Conservation (phyloP, 2,888 invertebrate species). For the Tipula vernalis region DNA sequence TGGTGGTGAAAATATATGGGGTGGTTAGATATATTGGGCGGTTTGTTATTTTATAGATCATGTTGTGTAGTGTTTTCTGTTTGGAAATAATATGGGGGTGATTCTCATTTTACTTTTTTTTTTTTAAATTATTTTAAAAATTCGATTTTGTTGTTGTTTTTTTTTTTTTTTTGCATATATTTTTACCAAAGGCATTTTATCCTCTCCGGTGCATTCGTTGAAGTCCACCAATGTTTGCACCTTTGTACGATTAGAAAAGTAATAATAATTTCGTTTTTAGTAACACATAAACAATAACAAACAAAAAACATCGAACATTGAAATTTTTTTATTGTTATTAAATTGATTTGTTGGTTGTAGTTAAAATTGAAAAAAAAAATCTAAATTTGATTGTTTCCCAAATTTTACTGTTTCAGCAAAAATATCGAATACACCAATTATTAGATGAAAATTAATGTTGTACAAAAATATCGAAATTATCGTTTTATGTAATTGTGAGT, state of each 20-base stretch:
- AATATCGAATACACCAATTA: not conserved
- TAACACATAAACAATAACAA: not conserved
- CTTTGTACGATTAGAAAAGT: conserved; percentile 33
- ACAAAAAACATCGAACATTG: not conserved
- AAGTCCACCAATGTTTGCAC: conserved; percentile 81
- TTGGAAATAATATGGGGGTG: not conserved
- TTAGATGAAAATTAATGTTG: not conserved
- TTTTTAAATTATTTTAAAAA: not conserved
- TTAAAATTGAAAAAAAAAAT: not conserved
- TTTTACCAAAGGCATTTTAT: conserved; percentile 82
- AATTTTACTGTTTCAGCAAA: not conserved
- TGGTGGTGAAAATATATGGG: not conserved
- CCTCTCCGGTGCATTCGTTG: conserved; percentile 77
- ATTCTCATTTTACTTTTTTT: not conserved
- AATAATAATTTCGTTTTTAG: not conserved
- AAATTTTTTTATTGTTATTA: not conserved
- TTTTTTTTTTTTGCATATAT: not conserved
- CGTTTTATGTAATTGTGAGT: too few species aligned
- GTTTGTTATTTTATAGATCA: not conserved
- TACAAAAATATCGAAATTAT: not conserved
- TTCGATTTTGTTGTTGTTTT: not conserved
- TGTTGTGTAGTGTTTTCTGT: not conserved
- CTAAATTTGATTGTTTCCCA: not conserved
- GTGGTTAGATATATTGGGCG: not conserved
- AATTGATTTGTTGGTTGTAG: not conserved